Evolutionary conservation across 2,797 vertebrate genomes (phyloP).

Genomic region (Tokudaia muenninki): DNA sequence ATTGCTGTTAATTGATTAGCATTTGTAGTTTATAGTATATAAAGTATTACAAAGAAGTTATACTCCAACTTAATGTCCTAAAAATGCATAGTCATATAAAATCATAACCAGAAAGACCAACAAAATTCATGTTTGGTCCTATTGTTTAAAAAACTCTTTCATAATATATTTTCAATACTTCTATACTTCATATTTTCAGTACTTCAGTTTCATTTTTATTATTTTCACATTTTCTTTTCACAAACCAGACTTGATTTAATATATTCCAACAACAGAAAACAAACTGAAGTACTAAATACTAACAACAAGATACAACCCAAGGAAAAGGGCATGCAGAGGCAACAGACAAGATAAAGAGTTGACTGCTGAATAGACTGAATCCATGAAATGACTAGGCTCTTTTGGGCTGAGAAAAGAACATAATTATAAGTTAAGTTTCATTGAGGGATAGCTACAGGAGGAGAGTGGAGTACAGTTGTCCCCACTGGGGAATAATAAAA

Average conservation of each 20-base stretch:
- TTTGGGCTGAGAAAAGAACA: not conserved
- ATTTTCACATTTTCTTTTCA: not conserved
- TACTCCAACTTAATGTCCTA: too few species aligned
- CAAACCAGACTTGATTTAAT: not conserved
- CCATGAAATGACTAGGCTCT: not conserved
- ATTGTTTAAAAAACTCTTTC: not conserved
- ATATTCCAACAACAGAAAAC: not conserved
- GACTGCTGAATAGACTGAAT: not conserved
- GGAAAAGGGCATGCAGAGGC: not conserved
- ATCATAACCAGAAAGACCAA: not conserved
- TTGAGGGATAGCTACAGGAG: not conserved
- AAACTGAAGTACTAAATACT: not conserved
- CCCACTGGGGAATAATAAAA: accelerated
- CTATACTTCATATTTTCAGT: not conserved
- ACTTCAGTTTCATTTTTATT: not conserved
- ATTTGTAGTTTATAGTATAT: not conserved
- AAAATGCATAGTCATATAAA: not conserved
- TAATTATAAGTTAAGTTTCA: not conserved
- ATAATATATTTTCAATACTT: not conserved
- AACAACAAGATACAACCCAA: not conserved
- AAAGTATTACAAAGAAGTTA: not conserved
- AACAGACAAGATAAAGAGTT: not conserved
- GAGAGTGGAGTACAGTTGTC: not conserved
- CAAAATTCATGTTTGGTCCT: not conserved
- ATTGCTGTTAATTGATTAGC: not conserved